A percentile compares a stretch with the other conserved stretches of the same genome.
phyloP scores from a whole-genome alignment of 2,113 vertebrate genomes.

The Leucosticte australis region DNA sequence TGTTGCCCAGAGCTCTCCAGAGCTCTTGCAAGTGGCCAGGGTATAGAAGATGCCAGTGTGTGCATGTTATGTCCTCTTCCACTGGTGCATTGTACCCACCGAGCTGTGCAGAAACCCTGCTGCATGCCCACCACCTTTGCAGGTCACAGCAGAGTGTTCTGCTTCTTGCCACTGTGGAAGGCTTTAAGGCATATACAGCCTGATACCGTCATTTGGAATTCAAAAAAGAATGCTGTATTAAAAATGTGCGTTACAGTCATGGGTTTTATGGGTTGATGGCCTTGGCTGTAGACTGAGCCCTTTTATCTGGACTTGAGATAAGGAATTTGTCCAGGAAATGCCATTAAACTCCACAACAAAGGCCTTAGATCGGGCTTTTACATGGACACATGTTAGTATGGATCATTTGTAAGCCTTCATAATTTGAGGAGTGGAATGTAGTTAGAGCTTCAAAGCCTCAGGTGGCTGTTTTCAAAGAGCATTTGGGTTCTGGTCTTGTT shows the following conservation, averaged over 20 bases:
- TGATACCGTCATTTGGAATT: neutral
- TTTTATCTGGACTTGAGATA: neutral
- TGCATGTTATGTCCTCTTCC: neutral
- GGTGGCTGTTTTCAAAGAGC: neutral
- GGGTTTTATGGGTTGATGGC: neutral
- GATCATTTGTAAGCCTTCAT: neutral
- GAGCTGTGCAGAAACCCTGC: neutral
- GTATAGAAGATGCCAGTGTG: neutral
- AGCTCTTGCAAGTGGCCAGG: neutral
- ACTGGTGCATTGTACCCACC: neutral
- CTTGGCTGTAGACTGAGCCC: neutral
- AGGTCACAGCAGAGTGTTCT: neutral
- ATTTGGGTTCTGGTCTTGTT: neutral
- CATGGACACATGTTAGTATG: neutral
- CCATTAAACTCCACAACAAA: neutral
- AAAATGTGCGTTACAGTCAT: accelerated
- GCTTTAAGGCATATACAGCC: neutral
- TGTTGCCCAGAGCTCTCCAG: neutral
- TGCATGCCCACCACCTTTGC: neutral
- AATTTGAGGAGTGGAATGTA: neutral
- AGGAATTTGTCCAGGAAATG: neutral
- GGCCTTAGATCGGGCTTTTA: neutral
- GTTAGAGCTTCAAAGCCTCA: neutral
- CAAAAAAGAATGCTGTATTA: neutral
- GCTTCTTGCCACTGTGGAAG: neutral